phyloP scores from a whole-genome alignment of 2,113 vertebrate genomes.

The Todiramphus saurophagus region DNA sequence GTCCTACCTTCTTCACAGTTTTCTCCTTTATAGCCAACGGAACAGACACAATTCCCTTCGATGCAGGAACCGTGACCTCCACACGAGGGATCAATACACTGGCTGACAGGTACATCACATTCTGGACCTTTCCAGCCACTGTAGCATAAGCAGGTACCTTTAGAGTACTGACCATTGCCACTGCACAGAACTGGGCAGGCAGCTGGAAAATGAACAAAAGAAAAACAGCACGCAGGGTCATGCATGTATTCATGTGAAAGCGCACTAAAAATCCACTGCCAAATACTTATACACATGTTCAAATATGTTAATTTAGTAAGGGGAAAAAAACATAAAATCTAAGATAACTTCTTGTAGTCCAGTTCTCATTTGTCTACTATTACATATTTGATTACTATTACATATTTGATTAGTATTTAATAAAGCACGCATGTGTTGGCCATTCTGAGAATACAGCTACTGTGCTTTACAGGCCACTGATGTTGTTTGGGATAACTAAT shows the following conservation, averaged over 20 bases:
- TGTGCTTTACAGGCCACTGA: not conserved
- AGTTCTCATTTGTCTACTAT: not conserved
- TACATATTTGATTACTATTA: not conserved
- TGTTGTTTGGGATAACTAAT: not conserved
- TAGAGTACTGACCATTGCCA: slow-evolving; percentile 96
- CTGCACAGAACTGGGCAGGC: slow-evolving; percentile 97
- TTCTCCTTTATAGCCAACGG: slow-evolving; percentile 91
- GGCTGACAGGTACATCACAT: slow-evolving; percentile 90
- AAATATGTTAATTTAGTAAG: not conserved
- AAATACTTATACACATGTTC: not conserved
- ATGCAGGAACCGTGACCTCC: slow-evolving; percentile 94
- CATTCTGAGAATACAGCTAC: not conserved
- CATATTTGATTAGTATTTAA: not conserved
- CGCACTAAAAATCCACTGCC: not conserved
- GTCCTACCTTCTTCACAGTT: slow-evolving; percentile 90
- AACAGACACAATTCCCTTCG: slow-evolving; percentile 92
- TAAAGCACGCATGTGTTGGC: not conserved
- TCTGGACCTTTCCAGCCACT: slow-evolving; percentile 98
- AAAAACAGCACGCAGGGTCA: slow-evolving; percentile 46
- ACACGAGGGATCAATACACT: slow-evolving; percentile 95
- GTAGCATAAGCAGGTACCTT: slow-evolving; percentile 96
- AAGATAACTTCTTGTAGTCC: not conserved
- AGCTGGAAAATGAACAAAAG: slow-evolving; percentile 75
- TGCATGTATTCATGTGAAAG: not conserved
- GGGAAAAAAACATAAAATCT: accelerated